Base-by-base conservation (phyloP, 2,888 invertebrate species). In the Subacronicta megacephala region DNA sequence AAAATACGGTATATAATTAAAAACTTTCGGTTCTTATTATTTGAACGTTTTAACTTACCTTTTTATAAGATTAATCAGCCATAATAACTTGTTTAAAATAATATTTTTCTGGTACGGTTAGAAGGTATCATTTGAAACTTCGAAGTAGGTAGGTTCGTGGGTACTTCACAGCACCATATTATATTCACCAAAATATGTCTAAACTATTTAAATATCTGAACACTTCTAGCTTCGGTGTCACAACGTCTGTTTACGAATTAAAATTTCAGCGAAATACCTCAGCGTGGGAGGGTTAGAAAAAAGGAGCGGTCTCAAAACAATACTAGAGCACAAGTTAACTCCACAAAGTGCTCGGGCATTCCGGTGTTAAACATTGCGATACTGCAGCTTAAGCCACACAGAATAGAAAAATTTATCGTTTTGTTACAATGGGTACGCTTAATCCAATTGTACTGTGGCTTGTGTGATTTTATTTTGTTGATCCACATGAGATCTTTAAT, bases 331-430 rank as follows among this genome's bases (percentile, higher is more conserved):
- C 62, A 66, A 78, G 74, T 80, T 80, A 83, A 80, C 78, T 68
- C 75, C 61, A 73, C 68, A 49, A 63, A 64, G 73, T 63, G 56
- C 54, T 42, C 43, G 55, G 51, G 53, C 43, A 49, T 54, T 61
- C 36, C 49, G 35, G 59, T 65, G 73, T 62, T 62, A 82, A 83
- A 84, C 85, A 85, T 76, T 70, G 82, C 76, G 73, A 85, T 84
- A 82, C 80, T 66, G 69, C 73, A 77, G 84, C 83, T 90, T 84
- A 88, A 31, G 77, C 71, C 72, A 81, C 77, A 72, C 78, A 81
- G 85, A 87, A 84, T 84, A 82, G 88, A 80, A 85, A 62, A 90
- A 92, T 90, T 90, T 92, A 92, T 91, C 81, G 89, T 81, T 81
- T 78, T 72, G 79, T 80, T 84, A 92, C 90, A 92, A 91, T 90